Evolutionary conservation across 1,140 invertebrate species (phyloP).

Genomic region (Gryon sp.): DNA sequence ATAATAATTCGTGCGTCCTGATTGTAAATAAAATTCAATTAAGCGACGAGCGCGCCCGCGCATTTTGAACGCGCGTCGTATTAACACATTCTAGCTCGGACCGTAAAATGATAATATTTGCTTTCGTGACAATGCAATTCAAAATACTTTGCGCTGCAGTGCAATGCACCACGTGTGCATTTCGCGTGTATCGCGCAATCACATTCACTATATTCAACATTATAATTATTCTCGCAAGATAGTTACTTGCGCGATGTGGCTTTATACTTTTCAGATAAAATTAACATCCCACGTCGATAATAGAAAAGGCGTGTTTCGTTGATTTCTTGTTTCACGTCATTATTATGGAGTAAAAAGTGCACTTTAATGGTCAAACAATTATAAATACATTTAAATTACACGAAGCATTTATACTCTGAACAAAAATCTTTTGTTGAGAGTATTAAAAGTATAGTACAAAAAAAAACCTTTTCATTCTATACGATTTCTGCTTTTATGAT

Average conservation of each 20-base stretch:
- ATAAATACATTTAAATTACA: too few species aligned
- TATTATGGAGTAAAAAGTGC: too few species aligned
- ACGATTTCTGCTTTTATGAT: too few species aligned
- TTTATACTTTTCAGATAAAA: conserved; percentile 36
- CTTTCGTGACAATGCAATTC: conserved; percentile 50
- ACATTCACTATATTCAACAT: conserved; percentile 25
- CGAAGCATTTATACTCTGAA: too few species aligned
- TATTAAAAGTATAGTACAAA: too few species aligned
- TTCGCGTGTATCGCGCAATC: conserved; percentile 12
- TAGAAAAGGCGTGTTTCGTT: conserved; percentile 1
- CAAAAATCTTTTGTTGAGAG: too few species aligned
- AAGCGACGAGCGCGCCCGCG: conserved; percentile 6
- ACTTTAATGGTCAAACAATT: too few species aligned
- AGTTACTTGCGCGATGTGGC: conserved; percentile 17
- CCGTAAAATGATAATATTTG: conserved; percentile 51
- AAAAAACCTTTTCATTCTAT: too few species aligned
- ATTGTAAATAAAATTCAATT: conserved; percentile 58
- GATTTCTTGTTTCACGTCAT: conserved; percentile 1
- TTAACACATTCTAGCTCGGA: conserved; percentile 33
- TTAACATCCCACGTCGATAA: neutral
- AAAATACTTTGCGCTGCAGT: conserved; percentile 15
- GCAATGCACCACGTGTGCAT: neutral
- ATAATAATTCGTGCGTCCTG: conserved; percentile 30
- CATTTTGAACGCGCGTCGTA: conserved; percentile 26
- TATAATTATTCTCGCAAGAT: conserved; percentile 25